Base-by-base conservation (phyloP, 35 echinoderm and acorn worm species). In the Chiridota heheva region DNA sequence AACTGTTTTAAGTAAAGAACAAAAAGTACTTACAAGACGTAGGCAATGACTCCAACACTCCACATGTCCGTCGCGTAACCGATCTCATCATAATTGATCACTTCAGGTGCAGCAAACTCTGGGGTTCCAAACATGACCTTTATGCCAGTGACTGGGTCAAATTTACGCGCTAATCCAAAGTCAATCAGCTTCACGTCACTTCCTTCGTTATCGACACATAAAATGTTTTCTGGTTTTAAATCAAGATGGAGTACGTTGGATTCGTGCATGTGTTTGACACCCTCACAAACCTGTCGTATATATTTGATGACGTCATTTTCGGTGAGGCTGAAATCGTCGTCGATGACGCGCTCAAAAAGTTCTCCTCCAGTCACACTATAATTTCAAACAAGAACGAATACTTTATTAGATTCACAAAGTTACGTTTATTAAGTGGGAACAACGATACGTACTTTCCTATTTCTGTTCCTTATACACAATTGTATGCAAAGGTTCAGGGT, bases 41-140 rank as follows among this genome's bases (percentile, higher is more conserved):
- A 98, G 80, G 89, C 91, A 60, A 98, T 98, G 34, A 98, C 95
- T 26, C 95, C 95, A 77, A 98, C 77, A 77, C 95, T 98, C 95
- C 95, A 98, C 89, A 98, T 88, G 67, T 98, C 95, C 7, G 95
- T 98, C 3, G 84, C 81, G 60, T 76, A 91, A 27, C 89, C 65
- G 33, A 98, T 84, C 48, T 58, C 72, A 18, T 98, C 95, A 39
- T 87, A 98, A 65, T 98, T 98, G 60, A 98, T 88, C 45, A 98
- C 95, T 86, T 98, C 95, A 39, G 95, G 95, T 43, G 95, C 95
- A 25, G 89, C 95, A 58, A 98, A 98, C 60, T 98, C 95, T 29
- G 95, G 89, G 20, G 95, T 98, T 40, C 95, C 95, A 27, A 86
- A 91, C 88, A 98, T 85, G 44, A 91, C 95, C 84, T 92, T 98